Conservation (phyloP, 2,797 vertebrate genomes). For the Lutjanus campechanus region DNA sequence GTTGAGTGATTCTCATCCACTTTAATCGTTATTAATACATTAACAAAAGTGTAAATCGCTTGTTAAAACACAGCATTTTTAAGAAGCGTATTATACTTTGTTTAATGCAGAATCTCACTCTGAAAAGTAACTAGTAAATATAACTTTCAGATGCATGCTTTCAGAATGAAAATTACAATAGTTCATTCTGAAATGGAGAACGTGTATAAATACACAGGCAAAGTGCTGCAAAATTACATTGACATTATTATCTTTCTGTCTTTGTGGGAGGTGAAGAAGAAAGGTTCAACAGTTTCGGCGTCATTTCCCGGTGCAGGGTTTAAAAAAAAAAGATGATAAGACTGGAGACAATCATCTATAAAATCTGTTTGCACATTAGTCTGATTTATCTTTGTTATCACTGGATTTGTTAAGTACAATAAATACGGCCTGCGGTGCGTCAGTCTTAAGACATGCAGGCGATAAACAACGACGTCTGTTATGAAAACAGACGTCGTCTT, state of each 20-base stretch:
- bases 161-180: neutral
- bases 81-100: neutral
- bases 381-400: conserved; percentile 37
- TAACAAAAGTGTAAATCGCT: too few species aligned
- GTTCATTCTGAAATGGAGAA: neutral
- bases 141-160: too few species aligned
- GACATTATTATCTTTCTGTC: neutral
- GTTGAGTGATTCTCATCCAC: too few species aligned
- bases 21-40: too few species aligned
- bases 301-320: neutral
- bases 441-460: conserved; percentile 40
- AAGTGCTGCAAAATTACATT: neutral
- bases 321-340: conserved; percentile 3
- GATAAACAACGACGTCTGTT: conserved; percentile 64
- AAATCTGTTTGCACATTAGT: conserved; percentile 4
- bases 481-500: conserved; percentile 67
- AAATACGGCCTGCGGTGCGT: conserved; percentile 28
- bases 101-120: neutral
- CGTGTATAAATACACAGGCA: neutral
- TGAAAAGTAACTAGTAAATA: neutral
- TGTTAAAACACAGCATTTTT: too few species aligned
- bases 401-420: conserved; percentile 7
- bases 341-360: neutral
- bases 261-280: neutral
- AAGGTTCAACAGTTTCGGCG: neutral